Conservation (phyloP, 2,113 vertebrate species). For the Ameiurus melas region DNA sequence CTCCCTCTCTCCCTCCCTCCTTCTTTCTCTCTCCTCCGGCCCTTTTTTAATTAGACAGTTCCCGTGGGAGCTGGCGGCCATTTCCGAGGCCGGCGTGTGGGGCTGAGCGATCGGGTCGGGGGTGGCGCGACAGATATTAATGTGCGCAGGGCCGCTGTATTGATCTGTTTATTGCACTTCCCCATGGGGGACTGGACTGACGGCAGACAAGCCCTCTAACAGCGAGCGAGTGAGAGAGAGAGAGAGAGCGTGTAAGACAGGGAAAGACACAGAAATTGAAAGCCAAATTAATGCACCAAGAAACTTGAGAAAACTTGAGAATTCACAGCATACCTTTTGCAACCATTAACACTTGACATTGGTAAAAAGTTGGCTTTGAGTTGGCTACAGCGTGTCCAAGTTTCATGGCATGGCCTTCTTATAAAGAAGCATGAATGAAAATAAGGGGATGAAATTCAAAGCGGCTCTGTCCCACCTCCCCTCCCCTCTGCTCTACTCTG, state of each 20-base stretch:
- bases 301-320: slow-evolving; percentile 19
- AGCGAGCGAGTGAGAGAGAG: slow-evolving; percentile 36
- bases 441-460: slow-evolving; percentile 37
- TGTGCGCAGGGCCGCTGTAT: slow-evolving; percentile 77
- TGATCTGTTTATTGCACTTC: slow-evolving; percentile 80
- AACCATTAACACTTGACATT: neutral
- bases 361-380: neutral
- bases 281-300: neutral
- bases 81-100: slow-evolving; percentile 74
- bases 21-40: slow-evolving; percentile 57
- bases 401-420: neutral
- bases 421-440: slow-evolving; percentile 26
- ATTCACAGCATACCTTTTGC: neutral
- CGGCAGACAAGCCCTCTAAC: slow-evolving; percentile 68
- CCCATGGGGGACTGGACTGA: slow-evolving; percentile 72
- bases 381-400: neutral
- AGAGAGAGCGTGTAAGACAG: neutral
- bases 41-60: slow-evolving; percentile 78
- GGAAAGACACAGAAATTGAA: neutral
- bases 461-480: slow-evolving; percentile 34
- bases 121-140: slow-evolving; percentile 78
- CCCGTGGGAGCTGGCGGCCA: slow-evolving; percentile 75
- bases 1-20: slow-evolving; percentile 64
- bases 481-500: slow-evolving; percentile 26
- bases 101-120: slow-evolving; percentile 67